Percentiles rank a stretch among this genome's conserved stretches.
Evolutionary conservation across 1,140 invertebrate genomes (phyloP).

Genomic region (Drosophila mayri): DNA sequence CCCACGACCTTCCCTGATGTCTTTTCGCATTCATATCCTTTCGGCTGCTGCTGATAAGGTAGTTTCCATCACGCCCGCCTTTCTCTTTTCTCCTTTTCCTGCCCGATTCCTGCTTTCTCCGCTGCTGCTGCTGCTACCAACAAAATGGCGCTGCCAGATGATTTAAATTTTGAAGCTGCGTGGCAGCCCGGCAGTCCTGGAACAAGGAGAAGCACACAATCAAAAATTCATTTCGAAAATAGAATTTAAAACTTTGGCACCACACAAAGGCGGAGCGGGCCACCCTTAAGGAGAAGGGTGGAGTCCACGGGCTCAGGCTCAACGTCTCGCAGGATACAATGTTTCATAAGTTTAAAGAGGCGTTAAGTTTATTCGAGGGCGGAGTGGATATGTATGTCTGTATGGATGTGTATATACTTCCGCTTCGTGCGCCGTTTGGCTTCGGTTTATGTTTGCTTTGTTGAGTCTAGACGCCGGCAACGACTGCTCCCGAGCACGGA

Average conservation of each 20-base stretch:
- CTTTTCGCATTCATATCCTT: slow-evolving; percentile 51
- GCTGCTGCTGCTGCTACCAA: background rate
- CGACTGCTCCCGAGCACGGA: slow-evolving; percentile 38
- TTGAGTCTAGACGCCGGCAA: slow-evolving; percentile 69
- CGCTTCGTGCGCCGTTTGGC: slow-evolving; percentile 27
- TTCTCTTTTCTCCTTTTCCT: slow-evolving; percentile 13
- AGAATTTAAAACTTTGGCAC: slow-evolving; percentile 49
- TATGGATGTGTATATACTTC: slow-evolving; percentile 13
- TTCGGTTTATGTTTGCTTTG: slow-evolving; percentile 76
- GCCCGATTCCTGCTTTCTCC: slow-evolving; percentile 12
- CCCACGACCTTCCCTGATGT: slow-evolving; percentile 2
- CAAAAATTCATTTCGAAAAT: slow-evolving; percentile 52
- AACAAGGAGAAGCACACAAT: slow-evolving; percentile 21
- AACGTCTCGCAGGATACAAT: slow-evolving; percentile 61
- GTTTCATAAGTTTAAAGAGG: slow-evolving; percentile 79
- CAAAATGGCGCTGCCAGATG: slow-evolving; percentile 54
- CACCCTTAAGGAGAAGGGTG: background rate
- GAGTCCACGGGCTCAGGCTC: slow-evolving; percentile 1
- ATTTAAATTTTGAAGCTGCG: background rate
- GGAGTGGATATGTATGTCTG: background rate
- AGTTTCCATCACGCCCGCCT: slow-evolving; percentile 30
- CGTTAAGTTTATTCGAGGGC: slow-evolving; percentile 71
- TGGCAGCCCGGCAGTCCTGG: slow-evolving; percentile 28
- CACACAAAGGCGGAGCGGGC: slow-evolving; percentile 1
- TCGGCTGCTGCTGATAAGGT: slow-evolving; percentile 45